Base-by-base conservation (phyloP, 2,888 invertebrate species). In the Lithophane ornitopus region DNA sequence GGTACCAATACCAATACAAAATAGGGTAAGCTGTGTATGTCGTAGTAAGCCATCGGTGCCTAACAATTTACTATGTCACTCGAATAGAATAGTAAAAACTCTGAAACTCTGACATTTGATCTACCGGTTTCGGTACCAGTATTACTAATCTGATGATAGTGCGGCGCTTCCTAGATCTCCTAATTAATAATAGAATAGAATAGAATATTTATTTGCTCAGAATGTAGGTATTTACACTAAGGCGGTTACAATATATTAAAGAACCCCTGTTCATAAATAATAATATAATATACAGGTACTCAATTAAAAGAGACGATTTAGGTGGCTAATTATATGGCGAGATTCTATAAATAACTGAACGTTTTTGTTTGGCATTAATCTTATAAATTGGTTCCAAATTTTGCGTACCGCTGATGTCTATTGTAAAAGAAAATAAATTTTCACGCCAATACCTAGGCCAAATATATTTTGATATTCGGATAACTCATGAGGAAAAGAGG, bases 11-110 rank as follows among this genome's bases (percentile, higher is more conserved):
- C n/a, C 26, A 39, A 69, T 69, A 69, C 61, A 65, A 66, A 58
- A 58, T 39, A 58, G 12, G 19, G 28, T 34, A 34, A 34, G 34
- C 34, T 0, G 6, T 34, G 34, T 6, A 34, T 34, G 34, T 34
- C 19, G n/a, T 14, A 46, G 58, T 44, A 54, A 63, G 16, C 84
- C 71, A 67, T 56, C 34, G n/a, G 49, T 67, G 34, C 28, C 52
- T 49, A 2, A 54, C 52, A 44, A 83, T 83, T 83, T 22, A 79
- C 28, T 26, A 2, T 41, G 49, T 41, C 54, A 52, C 41, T 62
- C 14, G 34, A 14, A 66, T 59, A 12, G 12, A 16, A 28, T n/a
- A 56, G 22, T 59, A 46, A 46, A 82, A 67, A 14, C 4, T 11
- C 14, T 26, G 62, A 26, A 46, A 26, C 68, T 34, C 34, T 46